Evolutionary conservation across 1,140 invertebrate species (phyloP).

Genomic region (Bombus waltoni): DNA sequence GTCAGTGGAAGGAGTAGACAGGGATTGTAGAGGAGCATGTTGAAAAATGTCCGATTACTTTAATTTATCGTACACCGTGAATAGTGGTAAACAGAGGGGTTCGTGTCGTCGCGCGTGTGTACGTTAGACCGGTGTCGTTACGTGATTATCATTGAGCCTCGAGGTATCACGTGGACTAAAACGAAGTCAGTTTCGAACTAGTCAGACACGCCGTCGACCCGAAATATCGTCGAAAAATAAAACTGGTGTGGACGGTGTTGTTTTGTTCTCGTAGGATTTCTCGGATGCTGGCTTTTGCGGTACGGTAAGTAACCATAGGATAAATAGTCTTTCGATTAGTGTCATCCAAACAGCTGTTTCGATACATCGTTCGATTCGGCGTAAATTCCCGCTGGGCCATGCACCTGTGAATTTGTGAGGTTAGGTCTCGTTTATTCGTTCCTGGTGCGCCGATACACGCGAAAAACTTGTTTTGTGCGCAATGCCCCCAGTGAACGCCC

Average conservation of each 20-base stretch:
- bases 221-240: conserved; percentile 52
- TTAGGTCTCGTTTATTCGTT: conserved; percentile 66
- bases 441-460: conserved; percentile 51
- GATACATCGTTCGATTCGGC: conserved; percentile 11
- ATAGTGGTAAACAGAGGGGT: conserved; percentile 61
- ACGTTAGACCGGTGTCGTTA: conserved; percentile 23
- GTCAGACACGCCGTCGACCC: conserved; percentile 40
- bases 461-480: conserved; percentile 72
- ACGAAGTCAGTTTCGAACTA: conserved; percentile 14
- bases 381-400: conserved; percentile 22
- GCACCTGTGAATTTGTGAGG: conserved; percentile 61
- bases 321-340: neutral
- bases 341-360: conserved; percentile 34
- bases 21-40: conserved; percentile 68
- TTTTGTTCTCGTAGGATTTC: conserved; percentile 16
- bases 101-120: conserved; percentile 32
- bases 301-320: conserved; percentile 23
- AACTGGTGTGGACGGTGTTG: conserved; percentile 38
- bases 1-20: conserved; percentile 75
- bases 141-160: conserved; percentile 22
- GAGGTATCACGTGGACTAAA: conserved; percentile 56
- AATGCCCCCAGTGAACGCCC: conserved; percentile 78
- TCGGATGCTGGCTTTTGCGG: neutral
- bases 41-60: conserved; percentile 80
- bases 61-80: conserved; percentile 72